Base-by-base conservation (phyloP, 92 coral and sea anemone species). In the Heteractis magnifica region DNA sequence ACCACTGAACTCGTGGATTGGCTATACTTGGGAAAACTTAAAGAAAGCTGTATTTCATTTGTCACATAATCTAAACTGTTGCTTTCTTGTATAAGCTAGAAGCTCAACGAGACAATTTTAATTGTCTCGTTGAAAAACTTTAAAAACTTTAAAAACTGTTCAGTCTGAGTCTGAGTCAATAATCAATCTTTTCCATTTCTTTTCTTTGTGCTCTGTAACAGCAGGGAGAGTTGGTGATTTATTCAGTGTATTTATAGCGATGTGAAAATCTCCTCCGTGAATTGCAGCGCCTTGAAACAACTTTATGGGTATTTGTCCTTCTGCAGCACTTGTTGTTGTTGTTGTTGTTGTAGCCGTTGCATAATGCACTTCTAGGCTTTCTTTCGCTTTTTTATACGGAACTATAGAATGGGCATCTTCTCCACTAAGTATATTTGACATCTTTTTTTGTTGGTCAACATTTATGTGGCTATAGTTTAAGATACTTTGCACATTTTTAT, bases 261-360 rank as follows among this genome's bases (percentile, higher is more conserved):
- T 71, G 72, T 52, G 88, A 72, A 85, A 85, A 10, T 85, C 78
- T 23, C 88, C 88, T 85, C 88, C 80, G 56, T 74, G 77, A 55
- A 55, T 55, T 13, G 0, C 14, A 55, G 59, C 59, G 10, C 59
- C 59, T 55, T 55, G 10, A 55, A n/a, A 85, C 10, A 84, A 77
- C 23, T 52, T 85, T 51, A 85, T 10, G 16, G 71, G 78, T n/a
- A 55, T 78, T 85, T 85, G 58, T 20, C 77, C 26, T 21, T 20
- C 65, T 16, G 58, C 75, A 26, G n/a, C n/a, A n/a, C n/a, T n/a
- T n/a, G 65, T 26, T 26, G 26, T 26, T 26, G 26, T 20, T 59
- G 77, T 51, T 49, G 88, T 77, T 77, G 83, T 84, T 49, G 76
- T 68, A 72, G 78, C 83, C 77, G 79, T 77, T 77, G 81, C 82